These are phyloP conservation scores for Tinea pellionella DNA, from an alignment of 2,888 invertebrate species.

Conservation along the genomic window DNA sequence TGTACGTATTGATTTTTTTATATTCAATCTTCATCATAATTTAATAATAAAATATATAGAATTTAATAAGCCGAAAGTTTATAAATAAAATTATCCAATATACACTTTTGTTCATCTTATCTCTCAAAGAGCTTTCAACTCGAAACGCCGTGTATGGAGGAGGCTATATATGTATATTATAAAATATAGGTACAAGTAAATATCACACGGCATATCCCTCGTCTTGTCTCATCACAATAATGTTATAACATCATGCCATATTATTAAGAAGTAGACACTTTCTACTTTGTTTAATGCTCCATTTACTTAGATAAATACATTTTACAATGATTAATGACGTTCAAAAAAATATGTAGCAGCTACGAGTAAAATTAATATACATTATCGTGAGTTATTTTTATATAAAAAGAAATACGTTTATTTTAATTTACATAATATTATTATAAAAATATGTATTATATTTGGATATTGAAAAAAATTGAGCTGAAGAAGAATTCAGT, in stretches of 20 bases:
- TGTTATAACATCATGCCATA: not conserved
- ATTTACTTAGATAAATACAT: not conserved
- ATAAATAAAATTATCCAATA: too few species aligned
- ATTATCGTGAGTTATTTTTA: not conserved
- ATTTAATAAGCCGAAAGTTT: too few species aligned
- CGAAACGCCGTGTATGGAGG: too few species aligned
- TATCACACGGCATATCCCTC: too few species aligned
- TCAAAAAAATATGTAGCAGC: not conserved
- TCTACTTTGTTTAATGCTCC: not conserved
- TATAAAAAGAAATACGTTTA: too few species aligned
- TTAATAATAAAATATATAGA: too few species aligned
- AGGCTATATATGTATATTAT: too few species aligned
- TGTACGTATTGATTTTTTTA: too few species aligned
- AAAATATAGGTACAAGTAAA: too few species aligned
- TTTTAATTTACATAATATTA: not conserved
- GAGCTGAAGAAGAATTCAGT: not conserved
- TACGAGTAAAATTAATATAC: not conserved
- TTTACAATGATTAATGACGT: not conserved
- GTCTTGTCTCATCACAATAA: not conserved
- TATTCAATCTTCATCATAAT: too few species aligned
- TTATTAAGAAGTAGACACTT: slow-evolving; percentile 4
- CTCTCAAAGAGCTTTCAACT: too few species aligned
- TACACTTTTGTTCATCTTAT: too few species aligned
- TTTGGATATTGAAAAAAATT: not conserved
- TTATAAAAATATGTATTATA: not conserved